Conservation (phyloP, 2,113 vertebrate species). For the Tychaedon coryphoeus region DNA sequence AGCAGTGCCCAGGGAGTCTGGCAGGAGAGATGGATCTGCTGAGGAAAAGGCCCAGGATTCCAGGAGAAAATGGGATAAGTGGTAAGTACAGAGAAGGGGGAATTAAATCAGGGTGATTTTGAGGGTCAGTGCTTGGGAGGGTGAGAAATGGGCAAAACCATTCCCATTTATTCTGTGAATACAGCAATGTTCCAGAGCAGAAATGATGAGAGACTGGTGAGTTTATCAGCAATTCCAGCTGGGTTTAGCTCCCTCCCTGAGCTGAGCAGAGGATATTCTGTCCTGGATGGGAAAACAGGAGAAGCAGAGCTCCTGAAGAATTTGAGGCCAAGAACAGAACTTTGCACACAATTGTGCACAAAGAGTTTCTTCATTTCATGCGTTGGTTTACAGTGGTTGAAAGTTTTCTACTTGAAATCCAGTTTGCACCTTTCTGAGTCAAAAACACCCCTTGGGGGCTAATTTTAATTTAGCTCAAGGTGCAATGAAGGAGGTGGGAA, state of each 20-base stretch:
- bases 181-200: background rate
- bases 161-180: background rate
- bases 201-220: background rate
- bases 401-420: background rate
- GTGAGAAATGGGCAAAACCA: background rate
- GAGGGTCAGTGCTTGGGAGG: background rate
- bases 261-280: background rate
- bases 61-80: background rate
- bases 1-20: background rate
- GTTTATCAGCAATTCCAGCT: background rate
- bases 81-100: background rate
- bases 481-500: background rate
- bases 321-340: background rate
- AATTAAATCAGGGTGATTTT: background rate
- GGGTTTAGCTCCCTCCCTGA: background rate
- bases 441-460: background rate
- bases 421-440: background rate
- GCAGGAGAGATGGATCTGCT: background rate
- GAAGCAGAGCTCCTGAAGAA: background rate
- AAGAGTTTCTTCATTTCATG: background rate
- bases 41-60: background rate
- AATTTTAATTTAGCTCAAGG: background rate
- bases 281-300: background rate
- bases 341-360: background rate
- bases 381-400: accelerated